Evolutionary conservation across 2,797 vertebrate genomes (phyloP), one percentile per base, ranked within the genome.

Genomic region (Pampus argenteus): DNA sequence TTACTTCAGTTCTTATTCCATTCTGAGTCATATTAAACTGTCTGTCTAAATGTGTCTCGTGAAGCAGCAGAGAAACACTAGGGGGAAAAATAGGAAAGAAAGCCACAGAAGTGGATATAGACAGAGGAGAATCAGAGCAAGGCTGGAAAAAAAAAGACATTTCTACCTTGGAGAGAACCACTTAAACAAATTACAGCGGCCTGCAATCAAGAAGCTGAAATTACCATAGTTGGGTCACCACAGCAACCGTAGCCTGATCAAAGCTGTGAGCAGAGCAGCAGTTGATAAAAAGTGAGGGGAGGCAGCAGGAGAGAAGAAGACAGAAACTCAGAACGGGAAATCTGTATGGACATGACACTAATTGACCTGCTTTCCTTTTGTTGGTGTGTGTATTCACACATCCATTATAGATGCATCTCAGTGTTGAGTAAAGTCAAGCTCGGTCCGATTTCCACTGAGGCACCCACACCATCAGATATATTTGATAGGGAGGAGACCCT

Each of bases 151-250:
- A 56, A 58, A 80, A 66, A 42, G 70, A 85, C 67, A 86, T 86
- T 86, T 87, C 70, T 83, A 82, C 86, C 79, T 90, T 86, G 74
- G 87, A 78, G 83, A 89, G 88, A 63, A 55, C 85, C 88, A 89
- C 93, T 94, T 91, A 87, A 88, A 85, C 72, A 92, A 93, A 94
- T 92, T 89, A 92, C 82, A 91, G 77, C 45, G 57, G 78, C 55
- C 86, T 85, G 89, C 92, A 94, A 94, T 95, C 91, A 94, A 91
- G 90, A 88, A 86, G 81, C 87, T 89, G 81, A 89, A 93, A 94
- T 92, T 74, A 91, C 82, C 76, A 81, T 89, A 86, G 73, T 70
- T 78, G 75, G 90, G 88, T 94, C 89, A 93, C 91, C 91, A 92
- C 79, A 85, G 93, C 88, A 90, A 93, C 90, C 74, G 60, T 26